phyloP scores from a whole-genome alignment of 1,140 invertebrate genomes.

The Macrobrachium rosenbergii region DNA sequence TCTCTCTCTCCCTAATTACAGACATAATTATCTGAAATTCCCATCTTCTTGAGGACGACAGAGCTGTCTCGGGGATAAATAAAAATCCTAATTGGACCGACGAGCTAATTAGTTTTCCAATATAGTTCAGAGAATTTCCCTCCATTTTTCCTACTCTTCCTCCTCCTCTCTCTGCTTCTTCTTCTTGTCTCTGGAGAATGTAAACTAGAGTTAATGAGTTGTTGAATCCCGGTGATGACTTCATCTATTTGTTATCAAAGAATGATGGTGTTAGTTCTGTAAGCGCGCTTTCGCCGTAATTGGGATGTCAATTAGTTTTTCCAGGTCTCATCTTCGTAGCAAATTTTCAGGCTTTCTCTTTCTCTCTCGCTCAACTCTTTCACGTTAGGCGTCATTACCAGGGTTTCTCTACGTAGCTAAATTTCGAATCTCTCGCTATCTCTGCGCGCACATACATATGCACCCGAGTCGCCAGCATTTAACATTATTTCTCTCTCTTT shows the following conservation, averaged over 20 bases:
- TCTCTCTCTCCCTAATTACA: neutral
- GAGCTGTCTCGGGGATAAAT: no score
- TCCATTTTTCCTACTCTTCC: neutral
- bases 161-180: neutral
- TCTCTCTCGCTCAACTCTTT: neutral
- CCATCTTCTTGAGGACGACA: no score
- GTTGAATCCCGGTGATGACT: constrained; percentile 21
- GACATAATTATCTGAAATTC: no score
- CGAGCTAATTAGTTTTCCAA: no score
- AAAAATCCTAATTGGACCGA: no score
- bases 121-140: no score
- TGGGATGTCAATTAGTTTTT: constrained; percentile 54
- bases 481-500: no score
- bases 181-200: neutral
- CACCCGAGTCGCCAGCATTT: no score
- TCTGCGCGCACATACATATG: no score
- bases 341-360: neutral
- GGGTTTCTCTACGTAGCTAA: no score
- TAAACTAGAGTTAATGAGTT: constrained; percentile 27
- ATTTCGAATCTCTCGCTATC: no score
- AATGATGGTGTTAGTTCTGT: constrained; percentile 35
- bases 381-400: no score
- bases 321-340: neutral
- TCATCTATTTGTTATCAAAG: constrained; percentile 53
- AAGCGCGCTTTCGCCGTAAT: constrained; percentile 30